Evolutionary conservation across 2,113 vertebrate species (phyloP).

Genomic region (Colaptes auratus): DNA sequence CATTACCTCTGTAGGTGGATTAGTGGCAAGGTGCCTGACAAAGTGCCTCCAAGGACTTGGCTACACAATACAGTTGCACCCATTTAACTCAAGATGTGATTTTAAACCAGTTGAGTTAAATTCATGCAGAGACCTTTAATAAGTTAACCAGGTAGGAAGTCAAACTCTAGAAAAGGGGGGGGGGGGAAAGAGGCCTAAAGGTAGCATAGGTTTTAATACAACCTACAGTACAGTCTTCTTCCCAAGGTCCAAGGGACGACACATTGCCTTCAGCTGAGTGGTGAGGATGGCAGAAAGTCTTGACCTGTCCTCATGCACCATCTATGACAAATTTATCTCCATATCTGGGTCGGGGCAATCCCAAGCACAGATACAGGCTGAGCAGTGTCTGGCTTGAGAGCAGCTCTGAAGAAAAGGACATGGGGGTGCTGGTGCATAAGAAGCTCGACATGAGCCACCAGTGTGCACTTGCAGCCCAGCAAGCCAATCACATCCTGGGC

Average conservation of each 20-base stretch:
- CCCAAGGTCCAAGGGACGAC: not conserved
- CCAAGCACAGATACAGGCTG: too few species aligned
- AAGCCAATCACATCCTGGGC: too few species aligned
- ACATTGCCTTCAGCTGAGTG: not conserved
- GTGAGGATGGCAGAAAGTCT: not conserved
- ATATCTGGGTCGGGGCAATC: not conserved
- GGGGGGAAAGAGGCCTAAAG: not conserved
- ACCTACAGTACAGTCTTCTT: not conserved
- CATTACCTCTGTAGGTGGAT: not conserved
- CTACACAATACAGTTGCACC: not conserved
- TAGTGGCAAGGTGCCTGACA: slow-evolving; percentile 32
- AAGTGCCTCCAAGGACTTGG: slow-evolving; percentile 3
- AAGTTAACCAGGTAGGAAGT: not conserved
- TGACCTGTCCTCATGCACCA: not conserved
- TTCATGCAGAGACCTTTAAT: not conserved
- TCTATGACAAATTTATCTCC: not conserved
- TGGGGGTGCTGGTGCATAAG: too few species aligned
- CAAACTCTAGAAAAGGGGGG: not conserved
- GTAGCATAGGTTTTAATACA: not conserved
- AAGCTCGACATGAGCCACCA: too few species aligned
- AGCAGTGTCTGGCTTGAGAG: too few species aligned
- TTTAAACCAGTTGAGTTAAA: not conserved
- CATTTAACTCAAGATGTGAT: not conserved
- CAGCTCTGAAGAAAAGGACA: too few species aligned
- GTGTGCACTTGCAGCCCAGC: too few species aligned